Evolutionary conservation across 2,113 vertebrate species (phyloP).

Genomic region (Petroica traversi): DNA sequence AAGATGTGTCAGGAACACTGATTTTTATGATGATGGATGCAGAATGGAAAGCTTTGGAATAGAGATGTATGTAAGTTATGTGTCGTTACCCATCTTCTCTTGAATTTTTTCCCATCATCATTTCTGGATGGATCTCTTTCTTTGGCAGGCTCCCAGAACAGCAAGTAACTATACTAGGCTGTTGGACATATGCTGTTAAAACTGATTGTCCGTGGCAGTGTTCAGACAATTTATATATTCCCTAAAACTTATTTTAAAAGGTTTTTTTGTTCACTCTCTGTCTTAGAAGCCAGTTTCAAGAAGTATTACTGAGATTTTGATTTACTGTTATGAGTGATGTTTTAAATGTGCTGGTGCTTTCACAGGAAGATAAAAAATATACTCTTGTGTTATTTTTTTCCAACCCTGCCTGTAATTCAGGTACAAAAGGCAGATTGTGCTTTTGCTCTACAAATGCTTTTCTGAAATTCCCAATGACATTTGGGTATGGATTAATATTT

Average conservation of each 20-base stretch:
- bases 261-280: neutral
- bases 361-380: constrained; percentile 35
- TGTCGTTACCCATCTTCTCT: neutral
- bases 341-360: constrained; percentile 13
- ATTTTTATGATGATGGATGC: neutral
- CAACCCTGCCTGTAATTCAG: neutral
- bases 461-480: constrained; percentile 10
- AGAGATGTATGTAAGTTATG: neutral
- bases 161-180: neutral
- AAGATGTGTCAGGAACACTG: neutral
- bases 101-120: neutral
- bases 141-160: constrained; percentile 13
- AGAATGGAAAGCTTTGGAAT: neutral
- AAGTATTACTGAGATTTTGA: constrained; percentile 35
- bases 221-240: constrained; percentile 21
- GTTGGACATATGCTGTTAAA: constrained; percentile 8
- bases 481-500: constrained; percentile 48
- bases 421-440: neutral
- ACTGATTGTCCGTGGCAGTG: neutral
- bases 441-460: constrained; percentile 23
- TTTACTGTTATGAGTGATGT: constrained; percentile 13
- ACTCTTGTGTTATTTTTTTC: neutral
- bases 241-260: constrained; percentile 26
- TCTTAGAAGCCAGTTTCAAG: constrained; percentile 13
- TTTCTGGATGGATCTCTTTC: neutral